phyloP scores from a whole-genome alignment of 2,797 vertebrate species.

The Knipowitschia caucasica region DNA sequence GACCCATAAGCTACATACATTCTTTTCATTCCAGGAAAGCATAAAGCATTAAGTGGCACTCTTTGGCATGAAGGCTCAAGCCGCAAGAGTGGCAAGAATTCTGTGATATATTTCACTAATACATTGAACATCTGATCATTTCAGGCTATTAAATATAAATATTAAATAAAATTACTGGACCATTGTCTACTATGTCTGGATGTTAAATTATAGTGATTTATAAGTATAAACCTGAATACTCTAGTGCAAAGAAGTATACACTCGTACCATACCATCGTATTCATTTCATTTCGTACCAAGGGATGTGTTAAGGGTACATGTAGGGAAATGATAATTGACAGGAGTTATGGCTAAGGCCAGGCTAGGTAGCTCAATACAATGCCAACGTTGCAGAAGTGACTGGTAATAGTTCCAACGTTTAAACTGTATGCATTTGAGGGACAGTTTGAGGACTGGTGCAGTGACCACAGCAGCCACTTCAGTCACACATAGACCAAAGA shows the following conservation, averaged over 20 bases:
- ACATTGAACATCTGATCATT: neutral
- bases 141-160: neutral
- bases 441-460: conserved; percentile 6
- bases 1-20: conserved; percentile 30
- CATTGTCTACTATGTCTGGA: too few species aligned
- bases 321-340: too few species aligned
- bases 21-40: conserved; percentile 27
- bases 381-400: neutral
- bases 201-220: too few species aligned
- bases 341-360: too few species aligned
- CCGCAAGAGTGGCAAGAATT: neutral
- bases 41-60: conserved; percentile 2
- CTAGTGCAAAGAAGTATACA: too few species aligned
- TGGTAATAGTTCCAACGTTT: conserved; percentile 1
- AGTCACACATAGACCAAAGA: conserved; percentile 2
- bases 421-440: conserved; percentile 13
- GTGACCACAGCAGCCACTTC: conserved; percentile 16
- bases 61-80: neutral
- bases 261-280: too few species aligned
- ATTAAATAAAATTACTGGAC: too few species aligned
- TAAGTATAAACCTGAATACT: too few species aligned
- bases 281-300: too few species aligned
- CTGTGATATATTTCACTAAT: neutral
- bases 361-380: too few species aligned
- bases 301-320: too few species aligned